Percentiles rank a stretch among this genome's conserved stretches.
phyloP scores from a whole-genome alignment of 2,888 invertebrate species.

The Lasius fuliginosus region DNA sequence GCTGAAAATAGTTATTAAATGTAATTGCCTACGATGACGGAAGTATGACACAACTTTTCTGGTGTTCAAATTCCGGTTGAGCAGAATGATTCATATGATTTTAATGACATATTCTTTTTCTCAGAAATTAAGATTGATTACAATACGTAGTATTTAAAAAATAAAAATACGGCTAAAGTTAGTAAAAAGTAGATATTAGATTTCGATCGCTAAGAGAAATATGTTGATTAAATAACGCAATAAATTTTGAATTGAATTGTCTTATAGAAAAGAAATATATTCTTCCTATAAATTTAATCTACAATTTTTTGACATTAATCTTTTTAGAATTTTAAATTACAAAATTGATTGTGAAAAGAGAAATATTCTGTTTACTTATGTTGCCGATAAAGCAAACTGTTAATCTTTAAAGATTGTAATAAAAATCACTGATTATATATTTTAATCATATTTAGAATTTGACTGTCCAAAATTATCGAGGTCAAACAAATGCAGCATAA shows the following conservation, averaged over 20 bases:
- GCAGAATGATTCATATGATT: slow-evolving; percentile 13
- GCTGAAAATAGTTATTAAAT: not conserved
- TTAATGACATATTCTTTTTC: not conserved
- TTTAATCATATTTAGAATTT: not conserved
- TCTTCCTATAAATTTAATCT: not conserved
- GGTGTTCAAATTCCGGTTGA: not conserved
- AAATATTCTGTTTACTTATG: not conserved
- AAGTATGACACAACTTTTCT: slow-evolving; percentile 7
- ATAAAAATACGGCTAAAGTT: not conserved
- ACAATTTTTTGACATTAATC: not conserved
- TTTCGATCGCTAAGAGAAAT: not conserved
- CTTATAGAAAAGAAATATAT: not conserved
- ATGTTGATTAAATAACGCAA: not conserved
- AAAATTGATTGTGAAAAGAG: not conserved
- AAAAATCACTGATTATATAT: slow-evolving; percentile 1
- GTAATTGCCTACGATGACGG: slow-evolving; percentile 23
- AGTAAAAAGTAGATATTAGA: not conserved
- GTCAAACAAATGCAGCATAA: not conserved
- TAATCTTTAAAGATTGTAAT: not conserved
- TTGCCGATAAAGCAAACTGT: not conserved
- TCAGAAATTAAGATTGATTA: not conserved
- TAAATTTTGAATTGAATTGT: not conserved
- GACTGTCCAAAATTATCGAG: not conserved
- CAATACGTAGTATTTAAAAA: not conserved
- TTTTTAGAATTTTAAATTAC: not conserved